Evolutionary conservation across 2,113 vertebrate species (phyloP).

Genomic region (Trichechus manatus): DNA sequence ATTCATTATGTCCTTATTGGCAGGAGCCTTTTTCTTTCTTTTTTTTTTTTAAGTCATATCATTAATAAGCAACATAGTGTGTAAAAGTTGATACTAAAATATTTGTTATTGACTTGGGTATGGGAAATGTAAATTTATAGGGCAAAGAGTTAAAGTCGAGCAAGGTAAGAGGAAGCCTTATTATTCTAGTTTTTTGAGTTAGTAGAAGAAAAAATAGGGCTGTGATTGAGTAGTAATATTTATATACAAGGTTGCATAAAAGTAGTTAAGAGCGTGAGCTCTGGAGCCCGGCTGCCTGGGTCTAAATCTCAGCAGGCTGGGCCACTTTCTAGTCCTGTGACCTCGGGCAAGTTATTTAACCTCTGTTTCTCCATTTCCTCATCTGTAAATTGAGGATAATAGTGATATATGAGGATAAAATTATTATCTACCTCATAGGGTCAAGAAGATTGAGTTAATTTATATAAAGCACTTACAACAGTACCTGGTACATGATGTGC

Average conservation of each 20-base stretch:
- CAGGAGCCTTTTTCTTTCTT: neutral
- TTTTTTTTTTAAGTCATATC: neutral
- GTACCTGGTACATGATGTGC: neutral
- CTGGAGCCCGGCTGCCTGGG: neutral
- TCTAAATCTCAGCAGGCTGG: neutral
- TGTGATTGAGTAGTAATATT: slow-evolving; percentile 42
- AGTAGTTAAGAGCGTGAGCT: slow-evolving; percentile 20
- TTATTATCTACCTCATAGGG: neutral
- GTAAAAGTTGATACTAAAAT: neutral
- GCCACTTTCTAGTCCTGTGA: slow-evolving; percentile 22
- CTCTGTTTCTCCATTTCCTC: slow-evolving; percentile 13
- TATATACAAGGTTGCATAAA: neutral
- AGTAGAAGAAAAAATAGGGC: neutral
- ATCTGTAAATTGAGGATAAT: slow-evolving; percentile 24
- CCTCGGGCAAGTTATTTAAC: neutral
- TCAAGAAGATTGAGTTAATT: slow-evolving; percentile 22
- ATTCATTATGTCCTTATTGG: neutral
- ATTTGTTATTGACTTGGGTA: slow-evolving; percentile 20
- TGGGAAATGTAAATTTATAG: slow-evolving; percentile 22
- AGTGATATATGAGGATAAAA: neutral
- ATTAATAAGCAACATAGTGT: neutral
- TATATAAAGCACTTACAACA: neutral
- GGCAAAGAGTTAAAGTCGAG: neutral
- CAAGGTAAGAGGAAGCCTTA: slow-evolving; percentile 7
- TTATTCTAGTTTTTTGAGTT: slow-evolving; percentile 54